These are phyloP conservation scores for Conchocele bisecta DNA, from an alignment of 2,888 invertebrate species.

Conservation along the genomic window DNA sequence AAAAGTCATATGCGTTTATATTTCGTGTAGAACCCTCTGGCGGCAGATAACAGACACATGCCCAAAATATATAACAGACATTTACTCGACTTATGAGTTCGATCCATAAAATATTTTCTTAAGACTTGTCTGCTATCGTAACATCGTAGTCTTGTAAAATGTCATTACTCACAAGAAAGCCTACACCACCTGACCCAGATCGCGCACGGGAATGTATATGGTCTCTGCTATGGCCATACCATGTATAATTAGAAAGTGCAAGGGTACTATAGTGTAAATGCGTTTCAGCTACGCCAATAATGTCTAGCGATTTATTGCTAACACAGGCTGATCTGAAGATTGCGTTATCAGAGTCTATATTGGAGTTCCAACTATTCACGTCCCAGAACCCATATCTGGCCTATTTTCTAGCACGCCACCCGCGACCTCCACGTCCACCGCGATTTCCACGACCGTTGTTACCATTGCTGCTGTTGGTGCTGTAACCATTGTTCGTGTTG, in stretches of 20 bases:
- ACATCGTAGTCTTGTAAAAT: not conserved
- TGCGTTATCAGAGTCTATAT: not conserved
- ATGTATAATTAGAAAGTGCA: conserved; percentile 9
- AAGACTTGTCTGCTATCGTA: not conserved
- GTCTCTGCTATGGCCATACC: conserved; percentile 20
- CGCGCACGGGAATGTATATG: conserved; percentile 11
- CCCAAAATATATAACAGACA: not conserved
- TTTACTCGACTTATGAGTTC: not conserved
- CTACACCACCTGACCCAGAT: conserved; percentile 24
- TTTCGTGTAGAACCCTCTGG: conserved; percentile 20
- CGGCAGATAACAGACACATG: conserved; percentile 33
- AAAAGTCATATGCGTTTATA: conserved; percentile 6
- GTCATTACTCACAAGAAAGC: not conserved
- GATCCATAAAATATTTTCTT: conserved; percentile 26
- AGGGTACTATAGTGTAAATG: conserved; percentile 1
- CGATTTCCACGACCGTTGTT: not conserved
- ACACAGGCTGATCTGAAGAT: conserved; percentile 2
- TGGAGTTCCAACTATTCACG: conserved; percentile 2
- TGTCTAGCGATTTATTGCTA: not conserved
- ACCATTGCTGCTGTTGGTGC: no score
- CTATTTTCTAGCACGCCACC: not conserved
- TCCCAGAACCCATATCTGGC: not conserved
- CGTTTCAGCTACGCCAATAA: conserved; percentile 9
- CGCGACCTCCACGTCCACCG: not conserved
- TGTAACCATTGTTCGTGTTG: no score